A percentile compares a stretch with the other conserved stretches of the same genome.
These are phyloP conservation scores for Tetranychus cinnabarinus DNA, from an alignment of 1,140 invertebrate species.

Conservation along the genomic window DNA sequence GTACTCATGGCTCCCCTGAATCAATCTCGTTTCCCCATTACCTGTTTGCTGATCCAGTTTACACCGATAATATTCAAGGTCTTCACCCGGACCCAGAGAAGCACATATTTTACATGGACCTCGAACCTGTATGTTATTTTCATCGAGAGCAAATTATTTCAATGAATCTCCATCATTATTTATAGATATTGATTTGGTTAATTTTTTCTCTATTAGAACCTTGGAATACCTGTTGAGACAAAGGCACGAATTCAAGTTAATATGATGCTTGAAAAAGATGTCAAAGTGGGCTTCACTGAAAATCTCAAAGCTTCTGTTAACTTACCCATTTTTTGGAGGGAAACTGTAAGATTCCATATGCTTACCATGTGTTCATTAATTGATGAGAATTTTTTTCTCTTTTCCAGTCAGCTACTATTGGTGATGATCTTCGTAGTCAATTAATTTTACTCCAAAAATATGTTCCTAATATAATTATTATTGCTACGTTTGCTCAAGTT, in stretches of 20 bases:
- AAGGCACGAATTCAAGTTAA: conserved; percentile 9
- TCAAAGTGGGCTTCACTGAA: not conserved
- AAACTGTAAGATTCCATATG: not conserved
- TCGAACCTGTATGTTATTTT: conserved; percentile 41
- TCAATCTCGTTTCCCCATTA: conserved; percentile 48
- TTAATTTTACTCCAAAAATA: not conserved
- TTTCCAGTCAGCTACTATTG: not conserved
- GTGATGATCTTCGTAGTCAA: not conserved
- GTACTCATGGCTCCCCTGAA: conserved; percentile 3
- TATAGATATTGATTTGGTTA: not conserved
- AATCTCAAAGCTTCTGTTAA: not conserved
- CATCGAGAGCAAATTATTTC: not conserved
- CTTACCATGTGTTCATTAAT: no score
- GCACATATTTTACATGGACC: conserved; percentile 53
- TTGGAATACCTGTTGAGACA: conserved; percentile 10
- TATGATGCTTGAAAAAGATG: conserved; percentile 3
- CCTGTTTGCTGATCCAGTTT: conserved; percentile 50
- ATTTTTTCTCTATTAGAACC: not conserved
- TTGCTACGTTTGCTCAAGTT: not conserved
- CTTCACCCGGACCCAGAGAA: conserved; percentile 42
- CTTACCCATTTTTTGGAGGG: not conserved
- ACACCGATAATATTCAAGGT: conserved; percentile 47
- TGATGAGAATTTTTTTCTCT: not conserved
- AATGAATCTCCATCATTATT: no score
- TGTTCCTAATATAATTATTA: not conserved